Evolutionary conservation across 2,113 vertebrate genomes (phyloP).

Genomic region (Xiphorhynchus elegans): DNA sequence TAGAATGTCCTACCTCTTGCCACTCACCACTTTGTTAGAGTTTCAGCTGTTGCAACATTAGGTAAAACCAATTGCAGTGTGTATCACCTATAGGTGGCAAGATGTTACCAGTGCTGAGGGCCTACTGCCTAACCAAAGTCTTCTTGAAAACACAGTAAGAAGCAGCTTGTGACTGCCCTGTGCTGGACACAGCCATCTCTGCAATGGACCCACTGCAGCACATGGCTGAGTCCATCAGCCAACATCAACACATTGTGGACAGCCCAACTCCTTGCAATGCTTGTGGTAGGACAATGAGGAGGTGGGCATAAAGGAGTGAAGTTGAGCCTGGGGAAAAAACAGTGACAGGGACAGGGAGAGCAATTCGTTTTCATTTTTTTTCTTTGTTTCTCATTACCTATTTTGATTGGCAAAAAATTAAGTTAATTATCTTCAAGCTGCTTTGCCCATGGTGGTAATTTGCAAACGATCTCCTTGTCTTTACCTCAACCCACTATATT

Average conservation of each 20-base stretch:
- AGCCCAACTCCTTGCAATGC: background rate
- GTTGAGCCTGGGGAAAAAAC: background rate
- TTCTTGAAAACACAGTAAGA: background rate
- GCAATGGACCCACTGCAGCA: background rate
- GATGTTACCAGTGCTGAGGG: background rate
- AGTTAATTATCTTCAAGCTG: background rate
- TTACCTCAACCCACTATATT: background rate
- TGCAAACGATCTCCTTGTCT: background rate
- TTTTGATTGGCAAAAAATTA: background rate
- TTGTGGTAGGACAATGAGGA: background rate
- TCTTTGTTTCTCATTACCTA: background rate
- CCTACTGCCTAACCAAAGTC: background rate
- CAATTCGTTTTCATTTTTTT: background rate
- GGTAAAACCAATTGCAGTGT: background rate
- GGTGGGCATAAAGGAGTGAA: fast-evolving
- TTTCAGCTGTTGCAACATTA: background rate
- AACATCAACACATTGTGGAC: fast-evolving
- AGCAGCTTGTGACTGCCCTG: background rate
- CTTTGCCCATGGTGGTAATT: background rate
- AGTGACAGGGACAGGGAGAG: background rate
- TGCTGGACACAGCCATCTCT: fast-evolving
- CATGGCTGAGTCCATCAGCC: background rate
- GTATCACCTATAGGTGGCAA: background rate
- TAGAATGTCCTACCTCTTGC: background rate
- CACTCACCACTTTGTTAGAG: background rate